Evolutionary conservation across 2,797 vertebrate genomes (phyloP).

Genomic region (Spinibarbus caldwelli): DNA sequence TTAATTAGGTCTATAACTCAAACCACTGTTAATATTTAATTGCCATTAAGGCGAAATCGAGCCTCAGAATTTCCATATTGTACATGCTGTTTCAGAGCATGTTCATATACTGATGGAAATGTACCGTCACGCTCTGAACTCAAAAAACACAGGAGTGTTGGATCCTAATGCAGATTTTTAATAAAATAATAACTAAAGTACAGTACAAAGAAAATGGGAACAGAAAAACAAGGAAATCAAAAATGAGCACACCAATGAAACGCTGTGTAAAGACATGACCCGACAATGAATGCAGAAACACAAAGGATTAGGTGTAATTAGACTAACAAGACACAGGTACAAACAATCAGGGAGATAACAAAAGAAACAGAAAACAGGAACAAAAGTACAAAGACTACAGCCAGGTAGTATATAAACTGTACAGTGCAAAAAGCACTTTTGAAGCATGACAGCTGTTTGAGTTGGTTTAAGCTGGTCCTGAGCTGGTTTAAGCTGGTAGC

Average conservation of each 20-base stretch:
- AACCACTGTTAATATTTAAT: conserved; percentile 46
- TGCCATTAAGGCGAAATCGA: conserved; percentile 29
- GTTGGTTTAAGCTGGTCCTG: too few relatives aligned
- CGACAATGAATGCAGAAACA: neutral
- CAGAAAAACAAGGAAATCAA: neutral
- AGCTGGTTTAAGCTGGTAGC: too few relatives aligned
- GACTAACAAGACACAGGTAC: neutral
- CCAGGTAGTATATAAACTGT: neutral
- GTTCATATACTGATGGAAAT: neutral
- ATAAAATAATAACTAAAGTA: neutral
- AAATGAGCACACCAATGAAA: neutral
- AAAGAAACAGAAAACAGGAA: neutral
- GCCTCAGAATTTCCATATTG: conserved; percentile 1
- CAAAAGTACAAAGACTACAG: neutral
- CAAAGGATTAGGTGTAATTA: neutral
- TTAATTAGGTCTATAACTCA: conserved; percentile 55
- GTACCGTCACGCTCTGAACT: neutral
- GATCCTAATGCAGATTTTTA: neutral
- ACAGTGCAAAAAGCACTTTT: too few relatives aligned
- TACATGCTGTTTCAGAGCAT: conserved; percentile 3
- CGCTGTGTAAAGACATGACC: neutral
- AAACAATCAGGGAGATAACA: neutral
- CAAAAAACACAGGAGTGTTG: neutral
- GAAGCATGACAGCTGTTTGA: too few relatives aligned
- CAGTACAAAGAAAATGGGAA: neutral